phyloP scores from a whole-genome alignment of 2,888 invertebrate species.

The Trachelus tabidus region DNA sequence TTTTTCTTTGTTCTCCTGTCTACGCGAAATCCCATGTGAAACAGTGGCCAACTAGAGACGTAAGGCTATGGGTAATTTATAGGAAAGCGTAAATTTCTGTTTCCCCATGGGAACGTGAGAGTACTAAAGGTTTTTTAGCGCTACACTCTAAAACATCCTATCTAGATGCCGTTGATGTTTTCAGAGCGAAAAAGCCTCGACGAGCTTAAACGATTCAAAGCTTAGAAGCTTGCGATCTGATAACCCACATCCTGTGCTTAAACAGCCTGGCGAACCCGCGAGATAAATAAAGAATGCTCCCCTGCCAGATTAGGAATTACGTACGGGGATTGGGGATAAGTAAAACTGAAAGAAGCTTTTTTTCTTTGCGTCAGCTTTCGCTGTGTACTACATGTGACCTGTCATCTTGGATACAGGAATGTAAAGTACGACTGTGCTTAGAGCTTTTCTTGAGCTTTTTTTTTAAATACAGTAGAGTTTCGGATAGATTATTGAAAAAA shows the following conservation, averaged over 20 bases:
- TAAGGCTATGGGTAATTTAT: neutral
- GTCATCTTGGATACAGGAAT: neutral
- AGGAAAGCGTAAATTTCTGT: neutral
- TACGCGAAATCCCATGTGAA: neutral
- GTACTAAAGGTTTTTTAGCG: neutral
- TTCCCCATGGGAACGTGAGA: neutral
- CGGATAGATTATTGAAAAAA: neutral
- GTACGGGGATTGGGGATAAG: neutral
- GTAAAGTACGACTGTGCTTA: neutral
- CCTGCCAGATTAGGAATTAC: neutral
- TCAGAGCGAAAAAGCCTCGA: slow-evolving; percentile 31
- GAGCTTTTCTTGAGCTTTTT: neutral
- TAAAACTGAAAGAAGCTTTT: neutral
- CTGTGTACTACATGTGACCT: neutral
- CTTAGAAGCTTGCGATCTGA: slow-evolving; percentile 42
- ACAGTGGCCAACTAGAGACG: neutral
- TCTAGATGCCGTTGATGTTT: slow-evolving; percentile 34
- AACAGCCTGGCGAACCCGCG: slow-evolving; percentile 34
- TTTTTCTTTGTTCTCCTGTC: neutral
- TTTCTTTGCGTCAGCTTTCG: neutral
- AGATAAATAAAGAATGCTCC: neutral
- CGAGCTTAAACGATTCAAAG: slow-evolving; percentile 40
- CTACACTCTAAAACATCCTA: slow-evolving; percentile 13
- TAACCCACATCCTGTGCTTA: slow-evolving; percentile 38
- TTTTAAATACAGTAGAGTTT: neutral